These are phyloP conservation scores for Tonatia bakeri DNA, from an alignment of 2,113 vertebrate genomes.

Conservation along the genomic window DNA sequence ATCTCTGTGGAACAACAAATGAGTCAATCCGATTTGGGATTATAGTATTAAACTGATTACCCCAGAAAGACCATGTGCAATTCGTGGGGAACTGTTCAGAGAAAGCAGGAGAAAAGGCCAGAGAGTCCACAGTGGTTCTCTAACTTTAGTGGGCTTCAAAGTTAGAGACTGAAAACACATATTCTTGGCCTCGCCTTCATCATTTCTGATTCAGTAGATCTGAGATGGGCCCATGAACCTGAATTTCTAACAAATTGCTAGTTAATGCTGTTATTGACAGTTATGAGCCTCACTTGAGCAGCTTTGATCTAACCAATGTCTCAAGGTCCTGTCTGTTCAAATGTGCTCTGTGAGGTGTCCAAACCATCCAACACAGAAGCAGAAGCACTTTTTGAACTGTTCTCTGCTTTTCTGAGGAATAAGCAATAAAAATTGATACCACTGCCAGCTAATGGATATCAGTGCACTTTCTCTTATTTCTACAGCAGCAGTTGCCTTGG, in stretches of 20 bases:
- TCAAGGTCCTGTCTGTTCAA: background rate
- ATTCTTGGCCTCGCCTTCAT: background rate
- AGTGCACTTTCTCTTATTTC: conserved; percentile 33
- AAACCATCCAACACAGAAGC: background rate
- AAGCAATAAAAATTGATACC: background rate
- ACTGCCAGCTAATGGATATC: background rate
- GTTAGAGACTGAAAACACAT: background rate
- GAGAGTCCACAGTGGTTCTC: background rate
- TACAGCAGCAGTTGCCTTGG: background rate
- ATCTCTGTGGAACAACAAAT: background rate
- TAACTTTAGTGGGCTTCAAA: background rate
- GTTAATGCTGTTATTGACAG: background rate
- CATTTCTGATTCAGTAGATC: background rate
- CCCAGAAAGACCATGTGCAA: background rate
- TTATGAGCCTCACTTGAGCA: background rate
- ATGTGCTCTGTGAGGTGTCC: background rate
- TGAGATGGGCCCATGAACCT: background rate
- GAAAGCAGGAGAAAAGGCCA: background rate
- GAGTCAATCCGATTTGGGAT: background rate
- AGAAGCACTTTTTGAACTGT: background rate
- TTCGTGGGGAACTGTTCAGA: background rate
- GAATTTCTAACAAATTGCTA: background rate
- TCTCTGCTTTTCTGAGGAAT: background rate
- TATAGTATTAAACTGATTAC: background rate
- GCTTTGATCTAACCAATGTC: background rate